Evolutionary conservation across 2,888 invertebrate genomes (phyloP), one percentile per base, ranked within the genome.

Genomic region (Strigamia maritima): DNA sequence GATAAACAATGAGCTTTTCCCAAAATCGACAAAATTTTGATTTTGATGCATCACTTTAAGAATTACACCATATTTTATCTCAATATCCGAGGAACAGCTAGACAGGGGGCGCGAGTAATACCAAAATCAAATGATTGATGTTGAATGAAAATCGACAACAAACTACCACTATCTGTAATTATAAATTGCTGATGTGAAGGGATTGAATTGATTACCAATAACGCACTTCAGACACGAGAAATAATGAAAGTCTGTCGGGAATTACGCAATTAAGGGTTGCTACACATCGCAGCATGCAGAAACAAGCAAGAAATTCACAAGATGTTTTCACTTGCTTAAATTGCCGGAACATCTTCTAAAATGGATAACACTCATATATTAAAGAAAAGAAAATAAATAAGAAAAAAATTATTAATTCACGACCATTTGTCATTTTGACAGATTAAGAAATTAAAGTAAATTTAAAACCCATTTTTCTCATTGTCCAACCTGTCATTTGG

Each of bases 401-500:
- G 16, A 16, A 54, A 54, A 54, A 54, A 54, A n/a, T 14, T 10
- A 54, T 54, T 54, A 54, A 54, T 54, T 54, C 54, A 54, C 54
- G 14, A 16, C 70, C 12, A 70, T 70, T 70, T 28, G 70, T 70
- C 70, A 70, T 28, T 70, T 70, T 70, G 70, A 70, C 70, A 70
- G 70, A 70, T 70, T 26, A 70, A 70, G 70, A 70, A 70, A 70
- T 70, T 70, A 70, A 70, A 70, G 70, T 70, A n/a, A 70, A 26
- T 70, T 70, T 70, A 70, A 70, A 70, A 28, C 70, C 28, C 70
- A 70, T 70, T 70, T 70, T 70, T 70, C 70, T 24, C 28, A 12
- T 28, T 26, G 26, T 70, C 26, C 70, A 28, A n/a, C 70, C 24
- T 28, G 28, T 12, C 28, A 28, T 26, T n/a, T 16, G 70, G 7